A percentile compares a stretch with the other conserved stretches of the same genome.
These are phyloP conservation scores for Germaria angustata DNA, from an alignment of 2,888 invertebrate genomes.

Conservation along the genomic window DNA sequence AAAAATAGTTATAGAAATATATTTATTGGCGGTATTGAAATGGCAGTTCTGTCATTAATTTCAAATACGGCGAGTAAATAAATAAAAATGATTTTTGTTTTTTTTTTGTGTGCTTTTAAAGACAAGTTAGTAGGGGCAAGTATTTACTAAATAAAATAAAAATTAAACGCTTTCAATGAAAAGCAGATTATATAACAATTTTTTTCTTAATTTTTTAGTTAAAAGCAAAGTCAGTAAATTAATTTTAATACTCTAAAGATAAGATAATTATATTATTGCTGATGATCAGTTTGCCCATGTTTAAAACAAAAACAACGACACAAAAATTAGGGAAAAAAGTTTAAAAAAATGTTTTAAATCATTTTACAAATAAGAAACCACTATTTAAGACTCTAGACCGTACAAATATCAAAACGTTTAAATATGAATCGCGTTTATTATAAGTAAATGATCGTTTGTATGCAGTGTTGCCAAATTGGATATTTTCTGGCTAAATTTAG, in stretches of 20 bases:
- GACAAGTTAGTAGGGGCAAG: conserved; percentile 25
- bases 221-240: conserved; percentile 11
- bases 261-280: conserved; percentile 12
- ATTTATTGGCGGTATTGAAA: conserved; percentile 40
- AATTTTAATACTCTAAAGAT: conserved; percentile 14
- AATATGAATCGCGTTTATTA: neutral
- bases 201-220: neutral
- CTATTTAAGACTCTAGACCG: conserved; percentile 31
- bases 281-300: conserved; percentile 28
- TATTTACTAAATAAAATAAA: conserved; percentile 19
- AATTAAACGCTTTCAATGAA: conserved; percentile 25
- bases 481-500: too few species aligned
- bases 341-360: conserved; percentile 27
- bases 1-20: neutral
- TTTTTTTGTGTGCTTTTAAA: conserved; percentile 11
- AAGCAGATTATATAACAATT: conserved; percentile 17
- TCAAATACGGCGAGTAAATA: conserved; percentile 35
- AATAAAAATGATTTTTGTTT: conserved; percentile 17
- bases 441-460: neutral
- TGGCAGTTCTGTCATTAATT: conserved; percentile 52
- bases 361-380: conserved; percentile 50
- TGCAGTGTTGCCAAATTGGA: too few species aligned
- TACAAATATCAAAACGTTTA: conserved; percentile 27
- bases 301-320: neutral
- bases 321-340: too few species aligned